A percentile compares a stretch with the other conserved stretches of the same genome.
Evolutionary conservation across 2,797 vertebrate genomes (phyloP).

Genomic region (Hypotaenidia philippensis): DNA sequence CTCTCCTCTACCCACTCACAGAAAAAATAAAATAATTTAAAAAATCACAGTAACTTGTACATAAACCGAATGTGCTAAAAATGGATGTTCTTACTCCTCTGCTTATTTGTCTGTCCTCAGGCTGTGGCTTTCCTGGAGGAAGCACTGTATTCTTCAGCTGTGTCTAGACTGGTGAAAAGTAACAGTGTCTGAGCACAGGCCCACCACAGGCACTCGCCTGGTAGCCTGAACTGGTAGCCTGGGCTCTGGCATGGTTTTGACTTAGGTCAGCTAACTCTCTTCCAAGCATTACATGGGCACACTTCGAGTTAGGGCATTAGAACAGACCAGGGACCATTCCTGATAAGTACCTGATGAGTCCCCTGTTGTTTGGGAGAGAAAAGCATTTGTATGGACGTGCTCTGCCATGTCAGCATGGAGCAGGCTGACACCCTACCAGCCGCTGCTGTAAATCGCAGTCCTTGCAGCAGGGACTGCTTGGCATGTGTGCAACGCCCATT

Average conservation of each 20-base stretch:
- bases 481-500: background rate
- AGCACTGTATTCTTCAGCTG: background rate
- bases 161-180: constrained; percentile 3
- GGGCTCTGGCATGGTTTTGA: background rate
- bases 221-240: background rate
- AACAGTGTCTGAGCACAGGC: background rate
- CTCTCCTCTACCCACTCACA: background rate
- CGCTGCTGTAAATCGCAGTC: rapidly evolving
- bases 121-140: constrained; percentile 18
- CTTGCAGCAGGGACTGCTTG: background rate
- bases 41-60: background rate
- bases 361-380: background rate
- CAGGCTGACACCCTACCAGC: background rate
- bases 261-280: background rate
- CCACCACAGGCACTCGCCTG: background rate
- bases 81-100: background rate
- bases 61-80: background rate
- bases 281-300: background rate
- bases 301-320: background rate
- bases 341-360: rapidly evolving
- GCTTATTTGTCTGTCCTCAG: background rate
- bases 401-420: background rate
- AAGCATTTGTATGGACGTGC: rapidly evolving
- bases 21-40: background rate
- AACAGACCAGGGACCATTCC: background rate